Conservation (phyloP, 2,797 vertebrate genomes). For the Paramormyrops hopkinsi region DNA sequence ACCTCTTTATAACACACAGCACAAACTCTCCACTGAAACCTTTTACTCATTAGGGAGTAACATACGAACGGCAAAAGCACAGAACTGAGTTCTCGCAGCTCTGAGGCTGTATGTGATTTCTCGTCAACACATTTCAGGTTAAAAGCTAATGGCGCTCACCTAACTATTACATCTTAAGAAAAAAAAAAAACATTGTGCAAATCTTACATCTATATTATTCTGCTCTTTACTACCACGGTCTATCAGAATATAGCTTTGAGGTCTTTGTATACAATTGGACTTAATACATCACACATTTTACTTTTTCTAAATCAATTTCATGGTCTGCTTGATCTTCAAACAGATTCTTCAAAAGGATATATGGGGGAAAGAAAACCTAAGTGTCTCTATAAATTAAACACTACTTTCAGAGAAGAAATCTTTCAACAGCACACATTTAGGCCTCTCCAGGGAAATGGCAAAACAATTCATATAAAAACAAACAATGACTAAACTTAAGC, state of each 20-base stretch:
- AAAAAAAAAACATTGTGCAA: neutral
- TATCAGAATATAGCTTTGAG: neutral
- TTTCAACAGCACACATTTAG: neutral
- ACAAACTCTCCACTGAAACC: neutral
- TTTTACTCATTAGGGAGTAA: neutral
- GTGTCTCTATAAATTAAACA: slow-evolving; percentile 5
- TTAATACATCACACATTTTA: slow-evolving; percentile 10
- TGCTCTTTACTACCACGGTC: neutral
- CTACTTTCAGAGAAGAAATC: neutral
- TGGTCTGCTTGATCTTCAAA: slow-evolving; percentile 8
- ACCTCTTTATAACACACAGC: neutral
- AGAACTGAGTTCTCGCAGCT: neutral
- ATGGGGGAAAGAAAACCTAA: neutral
- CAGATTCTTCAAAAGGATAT: slow-evolving; percentile 10
- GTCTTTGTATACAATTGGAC: neutral
- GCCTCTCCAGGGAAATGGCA: neutral
- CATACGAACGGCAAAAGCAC: neutral
- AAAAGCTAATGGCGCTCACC: neutral
- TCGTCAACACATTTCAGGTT: neutral
- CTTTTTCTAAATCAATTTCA: slow-evolving; percentile 11
- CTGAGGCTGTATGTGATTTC: neutral
- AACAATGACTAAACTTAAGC: neutral
- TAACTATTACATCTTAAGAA: neutral
- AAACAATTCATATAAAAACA: neutral
- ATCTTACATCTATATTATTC: neutral